These are phyloP conservation scores for Neosilurus hyrtlii DNA, from an alignment of 2,797 vertebrate species.

Conservation along the genomic window DNA sequence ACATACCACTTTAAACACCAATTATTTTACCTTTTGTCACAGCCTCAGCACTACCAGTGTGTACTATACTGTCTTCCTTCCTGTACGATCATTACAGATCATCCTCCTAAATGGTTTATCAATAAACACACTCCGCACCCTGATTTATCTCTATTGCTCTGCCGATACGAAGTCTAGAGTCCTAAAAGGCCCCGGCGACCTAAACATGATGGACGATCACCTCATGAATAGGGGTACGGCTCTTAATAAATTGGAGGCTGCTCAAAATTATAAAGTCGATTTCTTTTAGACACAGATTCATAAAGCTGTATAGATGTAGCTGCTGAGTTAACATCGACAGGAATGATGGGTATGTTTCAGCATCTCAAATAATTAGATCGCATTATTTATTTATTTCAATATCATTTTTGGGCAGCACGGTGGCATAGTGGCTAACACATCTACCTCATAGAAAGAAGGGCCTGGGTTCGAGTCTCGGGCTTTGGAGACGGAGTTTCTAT, in stretches of 20 bases:
- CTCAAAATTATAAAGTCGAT: constrained; percentile 47
- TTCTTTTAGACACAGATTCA: constrained; percentile 22
- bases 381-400: background rate
- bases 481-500: too few species aligned
- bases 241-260: constrained; percentile 71
- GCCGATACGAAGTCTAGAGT: constrained; percentile 82
- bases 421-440: too few species aligned
- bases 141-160: constrained; percentile 77
- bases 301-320: constrained; percentile 6
- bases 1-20: background rate
- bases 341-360: background rate
- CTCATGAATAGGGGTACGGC: constrained; percentile 59
- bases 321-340: constrained; percentile 19
- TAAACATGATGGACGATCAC: constrained; percentile 68
- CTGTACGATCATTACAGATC: constrained; percentile 88
- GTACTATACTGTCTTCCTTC: constrained; percentile 71
- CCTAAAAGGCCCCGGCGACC: constrained; percentile 69
- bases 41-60: constrained; percentile 55
- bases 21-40: constrained; percentile 51
- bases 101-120: constrained; percentile 80
- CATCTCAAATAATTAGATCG: background rate
- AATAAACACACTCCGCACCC: constrained; percentile 74
- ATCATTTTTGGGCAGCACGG: too few species aligned
- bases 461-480: too few species aligned
- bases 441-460: too few species aligned